phyloP scores from a whole-genome alignment of 1,140 invertebrate genomes.

The Parasteatoda tepidariorum region DNA sequence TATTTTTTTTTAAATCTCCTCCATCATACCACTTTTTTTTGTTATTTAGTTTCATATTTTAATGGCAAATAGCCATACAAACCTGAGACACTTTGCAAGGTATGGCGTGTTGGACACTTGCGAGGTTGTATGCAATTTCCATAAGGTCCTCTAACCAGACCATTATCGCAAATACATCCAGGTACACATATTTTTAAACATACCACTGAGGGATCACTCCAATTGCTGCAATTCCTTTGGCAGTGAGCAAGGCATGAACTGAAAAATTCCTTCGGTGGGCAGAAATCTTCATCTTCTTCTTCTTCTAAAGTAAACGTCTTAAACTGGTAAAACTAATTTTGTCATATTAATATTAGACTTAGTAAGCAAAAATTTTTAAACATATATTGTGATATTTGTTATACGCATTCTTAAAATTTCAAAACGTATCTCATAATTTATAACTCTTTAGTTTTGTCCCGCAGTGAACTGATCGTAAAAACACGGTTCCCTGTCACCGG shows the following conservation, averaged over 20 bases:
- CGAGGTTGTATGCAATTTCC: background rate
- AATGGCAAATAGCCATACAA: too few species aligned
- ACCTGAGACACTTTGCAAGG: too few species aligned
- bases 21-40: too few species aligned
- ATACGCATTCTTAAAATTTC: background rate
- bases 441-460: too few species aligned
- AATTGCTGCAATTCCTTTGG: constrained; percentile 1
- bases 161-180: constrained; percentile 1
- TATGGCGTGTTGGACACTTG: background rate
- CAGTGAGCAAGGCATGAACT: constrained; percentile 5
- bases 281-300: background rate
- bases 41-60: too few species aligned
- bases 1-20: too few species aligned
- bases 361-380: too few species aligned
- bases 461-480: too few species aligned
- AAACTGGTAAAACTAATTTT: too few species aligned
- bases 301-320: too few species aligned
- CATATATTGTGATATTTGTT: background rate
- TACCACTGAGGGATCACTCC: background rate
- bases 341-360: too few species aligned
- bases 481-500: too few species aligned
- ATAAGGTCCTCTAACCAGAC: background rate
- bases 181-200: background rate
- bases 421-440: background rate
- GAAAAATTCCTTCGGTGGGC: background rate